These are phyloP conservation scores for Porites cylindrica DNA, from an alignment of 92 coral and sea anemone genomes.

Conservation along the genomic window DNA sequence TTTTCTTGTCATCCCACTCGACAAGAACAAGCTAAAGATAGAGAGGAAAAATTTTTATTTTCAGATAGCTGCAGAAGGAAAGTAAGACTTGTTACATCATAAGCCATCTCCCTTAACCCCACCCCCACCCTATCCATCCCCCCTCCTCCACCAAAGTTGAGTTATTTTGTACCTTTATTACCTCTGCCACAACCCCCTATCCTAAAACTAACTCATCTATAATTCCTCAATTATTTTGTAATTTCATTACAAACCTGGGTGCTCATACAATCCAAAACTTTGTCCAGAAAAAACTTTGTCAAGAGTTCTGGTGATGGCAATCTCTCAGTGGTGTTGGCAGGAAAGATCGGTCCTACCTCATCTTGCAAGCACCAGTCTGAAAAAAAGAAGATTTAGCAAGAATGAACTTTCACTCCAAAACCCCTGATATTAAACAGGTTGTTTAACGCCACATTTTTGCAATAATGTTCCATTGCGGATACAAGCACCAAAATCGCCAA, in stretches of 20 bases:
- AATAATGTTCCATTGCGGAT: too few species aligned
- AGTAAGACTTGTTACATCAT: too few species aligned
- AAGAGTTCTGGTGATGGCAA: slow-evolving; percentile 72
- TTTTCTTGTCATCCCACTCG: slow-evolving; percentile 87
- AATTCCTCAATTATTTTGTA: too few species aligned
- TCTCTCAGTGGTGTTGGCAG: slow-evolving; percentile 78
- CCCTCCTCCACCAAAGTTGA: too few species aligned
- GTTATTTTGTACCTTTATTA: too few species aligned
- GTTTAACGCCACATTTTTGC: too few species aligned
- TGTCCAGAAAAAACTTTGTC: slow-evolving; percentile 91
- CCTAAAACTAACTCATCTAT: too few species aligned
- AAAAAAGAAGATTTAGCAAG: neutral
- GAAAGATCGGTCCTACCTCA: slow-evolving; percentile 89
- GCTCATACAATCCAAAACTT: slow-evolving; percentile 97
- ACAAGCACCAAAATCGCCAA: too few species aligned
- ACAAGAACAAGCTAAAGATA: slow-evolving; percentile 77
- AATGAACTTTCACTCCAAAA: neutral
- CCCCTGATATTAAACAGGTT: too few species aligned
- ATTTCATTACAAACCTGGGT: slow-evolving; percentile 74
- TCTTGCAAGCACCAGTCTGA: slow-evolving; percentile 90
- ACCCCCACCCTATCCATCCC: too few species aligned
- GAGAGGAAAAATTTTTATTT: neutral
- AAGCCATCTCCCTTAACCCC: too few species aligned
- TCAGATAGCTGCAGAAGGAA: neutral
- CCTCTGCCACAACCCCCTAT: too few species aligned